Conservation (phyloP, 2,888 invertebrate species). For the Pseudolycoriella hygida region DNA sequence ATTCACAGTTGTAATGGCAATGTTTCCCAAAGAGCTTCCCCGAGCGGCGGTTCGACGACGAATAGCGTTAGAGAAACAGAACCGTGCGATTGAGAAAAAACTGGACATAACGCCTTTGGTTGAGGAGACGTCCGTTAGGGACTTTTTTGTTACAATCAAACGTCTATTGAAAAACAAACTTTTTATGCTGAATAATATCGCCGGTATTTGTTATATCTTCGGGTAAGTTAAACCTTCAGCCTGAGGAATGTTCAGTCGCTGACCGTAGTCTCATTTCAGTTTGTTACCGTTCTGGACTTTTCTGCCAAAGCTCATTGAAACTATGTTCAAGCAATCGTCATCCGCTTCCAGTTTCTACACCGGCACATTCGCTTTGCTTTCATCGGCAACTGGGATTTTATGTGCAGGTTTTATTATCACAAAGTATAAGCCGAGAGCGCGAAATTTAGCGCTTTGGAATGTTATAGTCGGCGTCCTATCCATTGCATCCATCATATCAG, state of each 20-base stretch:
- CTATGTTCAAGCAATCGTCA: conserved; percentile 59
- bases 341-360: conserved; percentile 57
- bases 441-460: conserved; percentile 51
- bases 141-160: conserved; percentile 33
- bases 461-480: conserved; percentile 43
- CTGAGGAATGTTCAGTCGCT: no score
- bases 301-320: conserved; percentile 69
- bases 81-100: conserved; percentile 15
- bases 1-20: conserved; percentile 26
- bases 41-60: conserved; percentile 39
- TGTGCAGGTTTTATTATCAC: conserved; percentile 47
- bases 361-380: conserved; percentile 49
- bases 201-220: conserved; percentile 52
- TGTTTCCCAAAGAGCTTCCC: conserved; percentile 53
- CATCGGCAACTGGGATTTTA: conserved; percentile 50
- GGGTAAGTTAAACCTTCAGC: conserved; percentile 31
- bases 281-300: conserved; percentile 56
- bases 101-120: conserved; percentile 25
- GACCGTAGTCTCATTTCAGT: no score
- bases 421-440: conserved; percentile 43
- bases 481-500: conserved; percentile 27
- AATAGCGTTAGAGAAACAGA: conserved; percentile 20
- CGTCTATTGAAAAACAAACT: conserved; percentile 45
- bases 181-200: conserved; percentile 53
- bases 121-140: conserved; percentile 18